phyloP scores from a whole-genome alignment of 1,140 invertebrate species.

The Aethina tumida region DNA sequence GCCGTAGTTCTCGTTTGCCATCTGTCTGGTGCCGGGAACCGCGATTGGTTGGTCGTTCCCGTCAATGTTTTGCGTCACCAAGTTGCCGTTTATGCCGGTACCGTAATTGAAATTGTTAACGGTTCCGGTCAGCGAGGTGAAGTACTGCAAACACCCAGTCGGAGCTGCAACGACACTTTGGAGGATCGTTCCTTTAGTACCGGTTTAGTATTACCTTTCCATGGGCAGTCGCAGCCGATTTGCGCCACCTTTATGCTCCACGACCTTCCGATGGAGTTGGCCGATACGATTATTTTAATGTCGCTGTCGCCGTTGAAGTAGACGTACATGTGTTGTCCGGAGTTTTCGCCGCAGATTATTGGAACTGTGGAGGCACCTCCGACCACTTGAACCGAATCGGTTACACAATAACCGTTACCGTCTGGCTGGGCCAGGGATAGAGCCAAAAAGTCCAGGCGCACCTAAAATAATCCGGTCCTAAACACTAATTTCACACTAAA shows the following conservation, averaged over 20 bases:
- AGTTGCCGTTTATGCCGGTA: conserved; percentile 42
- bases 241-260: conserved; percentile 72
- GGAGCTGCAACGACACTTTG: conserved; percentile 46
- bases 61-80: too few species aligned
- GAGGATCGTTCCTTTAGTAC: conserved; percentile 7
- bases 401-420: conserved; percentile 57
- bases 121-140: conserved; percentile 48
- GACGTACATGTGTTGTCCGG: conserved; percentile 70
- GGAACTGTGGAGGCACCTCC: conserved; percentile 53
- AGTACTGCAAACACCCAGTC: conserved; percentile 71
- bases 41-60: conserved; percentile 27
- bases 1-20: conserved; percentile 66
- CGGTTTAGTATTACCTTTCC: conserved; percentile 41
- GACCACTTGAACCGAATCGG: conserved; percentile 58
- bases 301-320: conserved; percentile 59
- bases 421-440: conserved; percentile 62
- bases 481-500: not conserved
- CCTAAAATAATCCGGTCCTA: conserved; percentile 40
- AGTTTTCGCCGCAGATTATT: conserved; percentile 72
- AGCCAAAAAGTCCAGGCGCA: conserved; percentile 67
- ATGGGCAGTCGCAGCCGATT: conserved; percentile 58
- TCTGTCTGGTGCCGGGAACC: conserved; percentile 53
- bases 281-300: conserved; percentile 58
- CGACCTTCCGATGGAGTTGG: conserved; percentile 49
- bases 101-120: conserved; percentile 71